Evolutionary conservation across 1,140 invertebrate genomes (phyloP).

Genomic region (Psix sp.): DNA sequence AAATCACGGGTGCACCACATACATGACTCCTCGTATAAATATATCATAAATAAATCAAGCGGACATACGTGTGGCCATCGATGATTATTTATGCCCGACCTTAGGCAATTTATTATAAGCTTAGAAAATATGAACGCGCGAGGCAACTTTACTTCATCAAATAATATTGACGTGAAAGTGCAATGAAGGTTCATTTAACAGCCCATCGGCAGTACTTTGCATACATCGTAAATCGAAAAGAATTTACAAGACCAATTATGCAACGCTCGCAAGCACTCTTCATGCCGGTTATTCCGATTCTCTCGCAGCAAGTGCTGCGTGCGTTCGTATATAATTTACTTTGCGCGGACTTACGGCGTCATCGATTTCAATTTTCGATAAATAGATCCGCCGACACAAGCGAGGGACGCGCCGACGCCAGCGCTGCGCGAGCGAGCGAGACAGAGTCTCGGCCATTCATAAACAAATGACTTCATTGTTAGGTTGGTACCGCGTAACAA

Average conservation of each 20-base stretch:
- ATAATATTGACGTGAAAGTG: slow-evolving; percentile 31
- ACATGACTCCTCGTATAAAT: slow-evolving; percentile 15
- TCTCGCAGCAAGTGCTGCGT: too few species aligned
- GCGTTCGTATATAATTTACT: too few species aligned
- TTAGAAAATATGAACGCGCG: slow-evolving; percentile 18
- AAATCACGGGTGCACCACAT: slow-evolving; percentile 17
- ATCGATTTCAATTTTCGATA: too few species aligned
- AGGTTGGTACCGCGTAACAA: too few species aligned
- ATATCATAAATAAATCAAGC: slow-evolving; percentile 35
- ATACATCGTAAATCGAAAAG: slow-evolving; percentile 6
- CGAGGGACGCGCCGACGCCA: too few species aligned
- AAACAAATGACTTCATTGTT: too few species aligned
- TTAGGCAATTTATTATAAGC: slow-evolving; percentile 22
- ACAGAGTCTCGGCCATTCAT: too few species aligned
- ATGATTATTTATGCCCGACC: slow-evolving; percentile 34
- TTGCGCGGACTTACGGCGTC: too few species aligned
- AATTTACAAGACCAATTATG: slow-evolving; percentile 7
- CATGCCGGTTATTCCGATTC: too few species aligned
- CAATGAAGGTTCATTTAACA: slow-evolving; percentile 28
- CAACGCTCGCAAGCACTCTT: too few species aligned
- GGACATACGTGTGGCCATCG: slow-evolving; percentile 12
- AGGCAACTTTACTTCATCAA: slow-evolving; percentile 15
- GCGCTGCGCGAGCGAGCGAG: too few species aligned
- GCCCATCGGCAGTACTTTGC: not conserved
- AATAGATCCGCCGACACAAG: too few species aligned